Base-by-base conservation (phyloP, 2,888 invertebrate species). In the Synergus laeviventris region DNA sequence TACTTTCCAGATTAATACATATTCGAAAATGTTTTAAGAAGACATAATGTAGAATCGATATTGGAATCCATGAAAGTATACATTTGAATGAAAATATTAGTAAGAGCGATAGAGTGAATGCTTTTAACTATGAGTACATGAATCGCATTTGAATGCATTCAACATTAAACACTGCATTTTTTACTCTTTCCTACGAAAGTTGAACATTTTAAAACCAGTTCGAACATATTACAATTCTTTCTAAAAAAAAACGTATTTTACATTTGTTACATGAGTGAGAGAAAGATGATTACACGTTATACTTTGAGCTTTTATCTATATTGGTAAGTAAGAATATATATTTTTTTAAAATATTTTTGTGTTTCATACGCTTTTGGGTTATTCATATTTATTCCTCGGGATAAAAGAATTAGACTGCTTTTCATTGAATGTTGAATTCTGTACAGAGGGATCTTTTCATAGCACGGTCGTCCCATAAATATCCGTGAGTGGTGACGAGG, bases 401-500 rank as follows among this genome's bases (percentile, higher is more conserved):
- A 70, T 49, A 54, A 70, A 70, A 11, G n/a, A 70, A 49, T 70
- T 49, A 70, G 31, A 49, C 5, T n/a, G 31, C 36, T 11, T 18
- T 45, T 31, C 49, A 1, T 7, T 54, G 49, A 54, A 70, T 49
- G 9, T 36, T 31, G 31, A 11, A 49, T 70, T 70, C 49, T 31
- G n/a, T 45, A 45, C 16, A 1, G 24, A 5, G 24, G 49, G 9
- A 49, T 70, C 70, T 70, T 70, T 70, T 70, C 49, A 70, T 70
- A 49, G 70, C n/a, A 70, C 45, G 45, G 66, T 45, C 24, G 66
- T n/a, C 45, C 66, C 66, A 70, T 70, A 70, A 70, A 70, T 70
- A 70, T 49, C 70, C 70, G 49, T 70, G 70, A 70, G 49, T 70
- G 70, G 70, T 70, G 70, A 70, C 49, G 70, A 70, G 31, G 70